A percentile compares a stretch with the other conserved stretches of the same genome.
phyloP scores from a whole-genome alignment of 2,113 vertebrate genomes.

The Arothron firmamentum region DNA sequence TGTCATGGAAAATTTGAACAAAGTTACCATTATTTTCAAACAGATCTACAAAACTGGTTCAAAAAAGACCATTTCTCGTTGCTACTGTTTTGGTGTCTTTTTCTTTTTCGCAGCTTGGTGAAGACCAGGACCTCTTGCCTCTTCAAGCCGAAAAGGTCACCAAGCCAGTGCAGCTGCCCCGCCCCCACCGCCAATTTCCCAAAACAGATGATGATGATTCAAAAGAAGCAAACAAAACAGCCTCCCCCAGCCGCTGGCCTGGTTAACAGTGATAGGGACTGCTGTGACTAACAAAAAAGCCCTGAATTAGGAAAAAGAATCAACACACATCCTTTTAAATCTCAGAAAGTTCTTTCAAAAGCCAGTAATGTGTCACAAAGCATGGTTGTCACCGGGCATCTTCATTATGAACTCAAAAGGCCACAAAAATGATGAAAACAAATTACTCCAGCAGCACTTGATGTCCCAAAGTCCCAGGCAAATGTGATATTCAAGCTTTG shows the following conservation, averaged over 20 bases:
- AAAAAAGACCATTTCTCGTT: too few relatives aligned
- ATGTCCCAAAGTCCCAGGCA: conserved; percentile 34
- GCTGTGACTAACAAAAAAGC: conserved; percentile 3
- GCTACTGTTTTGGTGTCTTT: too few relatives aligned
- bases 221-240: conserved; percentile 26
- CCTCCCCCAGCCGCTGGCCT: conserved; percentile 27
- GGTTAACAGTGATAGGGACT: conserved; percentile 16
- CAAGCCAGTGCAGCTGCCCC: conserved; percentile 39
- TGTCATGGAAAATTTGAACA: too few relatives aligned
- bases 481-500: conserved; percentile 40
- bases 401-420: conserved; percentile 39
- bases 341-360: conserved; percentile 4
- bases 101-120: too few relatives aligned
- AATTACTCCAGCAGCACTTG: conserved; percentile 28
- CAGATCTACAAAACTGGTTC: too few relatives aligned
- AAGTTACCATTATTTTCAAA: too few relatives aligned
- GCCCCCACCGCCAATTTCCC: background rate
- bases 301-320: conserved; percentile 1
- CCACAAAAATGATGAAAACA: conserved; percentile 46
- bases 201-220: conserved; percentile 37
- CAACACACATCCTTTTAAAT: conserved; percentile 11
- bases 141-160: conserved; percentile 31
- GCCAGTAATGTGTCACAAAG: conserved; percentile 23
- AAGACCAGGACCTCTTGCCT: conserved; percentile 18
- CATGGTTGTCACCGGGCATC: conserved; percentile 34